Conservation (phyloP, 2,888 invertebrate genomes). For the Nemurella pictetii region DNA sequence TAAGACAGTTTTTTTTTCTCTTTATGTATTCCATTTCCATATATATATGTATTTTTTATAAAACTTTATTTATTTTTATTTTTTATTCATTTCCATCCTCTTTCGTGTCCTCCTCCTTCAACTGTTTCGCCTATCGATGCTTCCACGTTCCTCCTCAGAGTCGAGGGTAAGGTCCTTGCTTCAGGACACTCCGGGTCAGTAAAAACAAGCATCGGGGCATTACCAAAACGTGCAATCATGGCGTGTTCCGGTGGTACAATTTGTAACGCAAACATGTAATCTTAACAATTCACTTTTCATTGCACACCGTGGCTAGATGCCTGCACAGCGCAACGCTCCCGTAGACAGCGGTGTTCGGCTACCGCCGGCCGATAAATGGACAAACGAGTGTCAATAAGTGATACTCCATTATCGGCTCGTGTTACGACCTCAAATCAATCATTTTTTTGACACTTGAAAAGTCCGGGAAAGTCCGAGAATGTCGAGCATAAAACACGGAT, state of each 20-base stretch:
- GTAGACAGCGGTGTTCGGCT: neutral
- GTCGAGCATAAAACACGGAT: neutral
- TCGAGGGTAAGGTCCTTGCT: conserved; percentile 36
- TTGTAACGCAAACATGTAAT: conserved; percentile 18
- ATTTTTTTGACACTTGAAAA: neutral
- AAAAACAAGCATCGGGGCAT: conserved; percentile 1
- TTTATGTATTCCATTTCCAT: neutral
- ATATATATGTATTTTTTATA: neutral
- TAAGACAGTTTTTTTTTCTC: conserved; percentile 30
- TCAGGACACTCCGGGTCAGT: conserved; percentile 36
- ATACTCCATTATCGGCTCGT: neutral
- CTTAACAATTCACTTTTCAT: neutral
- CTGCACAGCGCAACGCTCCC: neutral
- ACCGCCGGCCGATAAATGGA: neutral
- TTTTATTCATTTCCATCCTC: conserved; percentile 15
- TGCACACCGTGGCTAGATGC: neutral
- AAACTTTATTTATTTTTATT: conserved; percentile 9
- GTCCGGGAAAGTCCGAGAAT: neutral
- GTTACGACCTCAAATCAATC: neutral
- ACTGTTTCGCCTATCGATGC: neutral
- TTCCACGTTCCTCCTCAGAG: neutral
- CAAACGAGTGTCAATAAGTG: neutral
- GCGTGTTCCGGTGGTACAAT: conserved; percentile 4
- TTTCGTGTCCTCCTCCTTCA: conserved; percentile 13
- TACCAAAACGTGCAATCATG: conserved; percentile 15